Percentiles rank a stretch among this genome's conserved stretches.
phyloP scores from a whole-genome alignment of 2,113 vertebrate genomes.

The Aegithalos caudatus region DNA sequence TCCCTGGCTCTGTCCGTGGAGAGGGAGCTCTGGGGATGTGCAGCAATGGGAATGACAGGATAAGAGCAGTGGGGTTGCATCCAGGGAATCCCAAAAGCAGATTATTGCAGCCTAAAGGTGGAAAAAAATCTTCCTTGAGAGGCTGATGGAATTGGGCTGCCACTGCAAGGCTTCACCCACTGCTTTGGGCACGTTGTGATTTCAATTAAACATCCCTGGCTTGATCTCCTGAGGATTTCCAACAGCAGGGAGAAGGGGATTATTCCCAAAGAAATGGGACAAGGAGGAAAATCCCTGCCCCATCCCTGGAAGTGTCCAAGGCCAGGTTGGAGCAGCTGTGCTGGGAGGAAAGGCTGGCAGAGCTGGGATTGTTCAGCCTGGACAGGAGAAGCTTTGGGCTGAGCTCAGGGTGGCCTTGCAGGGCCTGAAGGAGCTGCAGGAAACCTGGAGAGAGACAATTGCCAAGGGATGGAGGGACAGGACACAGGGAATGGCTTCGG shows the following conservation, averaged over 20 bases:
- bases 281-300: not conserved
- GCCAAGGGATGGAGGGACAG: not conserved
- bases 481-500: not conserved
- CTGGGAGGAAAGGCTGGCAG: not conserved
- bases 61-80: not conserved
- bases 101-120: not conserved
- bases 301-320: not conserved
- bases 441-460: not conserved
- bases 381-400: not conserved
- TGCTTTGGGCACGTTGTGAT: not conserved
- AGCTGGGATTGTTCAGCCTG: not conserved
- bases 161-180: not conserved
- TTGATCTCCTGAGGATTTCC: not conserved
- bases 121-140: not conserved
- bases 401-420: not conserved
- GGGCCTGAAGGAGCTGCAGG: not conserved
- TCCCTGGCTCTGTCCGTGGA: not conserved
- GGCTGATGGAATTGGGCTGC: not conserved
- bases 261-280: not conserved
- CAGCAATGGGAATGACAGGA: not conserved
- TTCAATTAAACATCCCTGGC: not conserved
- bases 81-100: not conserved
- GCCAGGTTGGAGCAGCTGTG: not conserved
- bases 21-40: not conserved
- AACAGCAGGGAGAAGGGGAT: not conserved